Evolutionary conservation across 2,113 vertebrate species (phyloP).

Genomic region (Columba livia): DNA sequence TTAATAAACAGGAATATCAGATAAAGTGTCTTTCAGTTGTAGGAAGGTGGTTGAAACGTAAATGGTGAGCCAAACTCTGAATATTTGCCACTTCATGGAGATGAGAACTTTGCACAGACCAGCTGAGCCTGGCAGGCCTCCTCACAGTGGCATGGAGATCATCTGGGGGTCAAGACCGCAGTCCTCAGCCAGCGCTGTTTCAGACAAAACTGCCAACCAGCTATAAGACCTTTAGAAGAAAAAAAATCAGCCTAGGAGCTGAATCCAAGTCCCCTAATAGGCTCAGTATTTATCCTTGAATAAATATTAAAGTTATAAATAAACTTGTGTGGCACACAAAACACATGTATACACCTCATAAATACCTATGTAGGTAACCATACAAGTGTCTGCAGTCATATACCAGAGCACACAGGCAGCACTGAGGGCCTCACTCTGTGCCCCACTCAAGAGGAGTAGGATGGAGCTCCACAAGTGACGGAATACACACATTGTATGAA

Average conservation of each 20-base stretch:
- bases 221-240: background rate
- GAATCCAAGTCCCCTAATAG: background rate
- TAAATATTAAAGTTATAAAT: background rate
- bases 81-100: background rate
- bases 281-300: background rate
- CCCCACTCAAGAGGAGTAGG: rapidly evolving
- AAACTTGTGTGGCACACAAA: background rate
- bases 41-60: background rate
- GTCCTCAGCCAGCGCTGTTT: background rate
- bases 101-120: background rate
- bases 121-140: background rate
- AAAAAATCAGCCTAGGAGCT: background rate
- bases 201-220: background rate
- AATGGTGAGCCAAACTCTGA: background rate
- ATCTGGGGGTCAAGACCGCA: rapidly evolving
- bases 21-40: background rate
- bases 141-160: background rate
- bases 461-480: background rate
- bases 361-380: rapidly evolving
- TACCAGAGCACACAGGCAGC: background rate
- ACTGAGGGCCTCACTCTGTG: background rate
- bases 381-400: too few species aligned
- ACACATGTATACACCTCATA: background rate
- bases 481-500: background rate
- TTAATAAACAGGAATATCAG: background rate